Percentiles rank a stretch among this genome's conserved stretches.
These are phyloP conservation scores for Eurystomus gularis DNA, from an alignment of 2,113 vertebrate species.

Conservation along the genomic window DNA sequence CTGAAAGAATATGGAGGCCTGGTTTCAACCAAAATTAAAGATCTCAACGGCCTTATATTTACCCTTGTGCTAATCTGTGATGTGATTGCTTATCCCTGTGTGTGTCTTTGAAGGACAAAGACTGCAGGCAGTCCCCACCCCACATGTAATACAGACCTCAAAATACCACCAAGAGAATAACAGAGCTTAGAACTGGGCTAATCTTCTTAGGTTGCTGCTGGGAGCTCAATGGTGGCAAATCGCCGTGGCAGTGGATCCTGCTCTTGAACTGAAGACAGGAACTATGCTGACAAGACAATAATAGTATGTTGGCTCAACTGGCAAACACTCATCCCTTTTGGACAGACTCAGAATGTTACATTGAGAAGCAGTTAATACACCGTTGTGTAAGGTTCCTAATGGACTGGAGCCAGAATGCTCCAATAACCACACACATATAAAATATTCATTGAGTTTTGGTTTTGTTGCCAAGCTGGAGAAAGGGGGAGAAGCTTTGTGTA, in stretches of 20 bases:
- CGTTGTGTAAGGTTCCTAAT: constrained; percentile 72
- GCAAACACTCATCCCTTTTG: constrained; percentile 55
- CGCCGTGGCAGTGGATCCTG: not conserved
- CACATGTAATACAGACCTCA: not conserved
- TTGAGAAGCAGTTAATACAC: constrained; percentile 71
- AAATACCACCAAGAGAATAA: not conserved
- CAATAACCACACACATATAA: constrained; percentile 73
- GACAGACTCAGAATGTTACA: constrained; percentile 61
- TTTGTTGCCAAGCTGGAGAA: constrained; percentile 68
- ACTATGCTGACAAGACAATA: constrained; percentile 24
- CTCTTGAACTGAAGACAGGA: constrained; percentile 12
- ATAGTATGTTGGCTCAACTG: constrained; percentile 56
- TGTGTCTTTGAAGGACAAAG: not conserved
- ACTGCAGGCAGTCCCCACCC: not conserved
- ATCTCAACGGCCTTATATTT: not conserved
- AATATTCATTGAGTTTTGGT: constrained; percentile 73
- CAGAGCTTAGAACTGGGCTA: not conserved
- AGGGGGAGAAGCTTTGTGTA: constrained; percentile 5
- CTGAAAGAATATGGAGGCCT: not conserved
- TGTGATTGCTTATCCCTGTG: not conserved
- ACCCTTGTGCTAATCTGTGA: not conserved
- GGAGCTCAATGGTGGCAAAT: not conserved
- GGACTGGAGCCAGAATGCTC: constrained; percentile 69
- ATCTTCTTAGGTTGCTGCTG: not conserved
- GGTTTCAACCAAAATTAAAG: not conserved